Base-by-base conservation (phyloP, 1,140 invertebrate species). In the Platorchestia sp. region DNA sequence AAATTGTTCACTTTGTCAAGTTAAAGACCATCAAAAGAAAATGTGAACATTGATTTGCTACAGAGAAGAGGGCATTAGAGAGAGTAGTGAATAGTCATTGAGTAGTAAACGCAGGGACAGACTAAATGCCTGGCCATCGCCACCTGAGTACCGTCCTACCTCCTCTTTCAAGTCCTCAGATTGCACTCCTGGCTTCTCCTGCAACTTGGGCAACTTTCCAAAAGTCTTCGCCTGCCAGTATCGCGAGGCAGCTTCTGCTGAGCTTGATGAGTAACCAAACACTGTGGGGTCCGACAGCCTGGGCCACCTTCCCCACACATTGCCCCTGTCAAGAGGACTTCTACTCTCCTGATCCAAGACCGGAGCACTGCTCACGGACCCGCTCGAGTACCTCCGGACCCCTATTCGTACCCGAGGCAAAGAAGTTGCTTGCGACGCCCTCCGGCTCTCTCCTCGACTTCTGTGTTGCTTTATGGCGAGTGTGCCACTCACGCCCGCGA, bases 241-340 rank as follows among this genome's bases (percentile, higher is more conserved):
- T 6, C 45, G 43, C 22, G 91, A n/a, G 36, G 36, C 45, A 40
- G 10, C 43, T 45, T 93, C 91, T n/a, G 40, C 91, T 16, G 91
- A 89, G 42, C 43, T 44, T 7, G 43, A 45, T 40, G 41, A 36
- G 45, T 93, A 93, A 6, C 45, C 41, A 40, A 93, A 93, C 43
- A 93, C 91, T 93, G 91, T 93, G 36, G 91, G 91, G 19, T 93
- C 91, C 45, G 91, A 93, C 19, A 93, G 45, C 91, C 91, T 44
- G 3, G 43, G 91, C 40, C 36, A 93, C 16, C 45, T 40, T 45
- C 41, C 91, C 45, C 36, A n/a, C 36, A 16, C 45, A 93, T 0
- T 44, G 43, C 45, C 44, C 47, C 45, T 93, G 45, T 47, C 45
- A 6, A 93, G 44, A 93, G 91, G 91, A 47, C 91, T 93, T 93